Evolutionary conservation across 1,140 invertebrate genomes (phyloP).

Genomic region (Tetraneura akinire): DNA sequence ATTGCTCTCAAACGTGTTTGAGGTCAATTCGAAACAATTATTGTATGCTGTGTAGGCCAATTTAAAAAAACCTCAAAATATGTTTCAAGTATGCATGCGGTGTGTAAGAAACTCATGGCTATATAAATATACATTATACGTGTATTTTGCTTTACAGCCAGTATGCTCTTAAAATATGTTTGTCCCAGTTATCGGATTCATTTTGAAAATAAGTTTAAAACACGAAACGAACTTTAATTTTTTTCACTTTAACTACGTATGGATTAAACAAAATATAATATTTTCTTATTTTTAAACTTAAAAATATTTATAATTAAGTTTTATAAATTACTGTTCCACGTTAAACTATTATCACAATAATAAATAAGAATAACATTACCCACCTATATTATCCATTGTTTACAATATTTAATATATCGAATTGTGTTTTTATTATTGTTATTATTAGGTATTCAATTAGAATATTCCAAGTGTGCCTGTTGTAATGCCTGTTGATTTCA

Average conservation of each 20-base stretch:
- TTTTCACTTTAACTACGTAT: not conserved
- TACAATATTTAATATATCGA: no score
- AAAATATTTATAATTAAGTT: no score
- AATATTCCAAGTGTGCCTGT: no score
- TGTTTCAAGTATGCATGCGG: slow-evolving; percentile 6
- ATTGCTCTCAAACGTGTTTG: not conserved
- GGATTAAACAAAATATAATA: not conserved
- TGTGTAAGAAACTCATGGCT: slow-evolving; percentile 21
- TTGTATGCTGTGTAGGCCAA: slow-evolving; percentile 28
- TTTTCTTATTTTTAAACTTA: no score
- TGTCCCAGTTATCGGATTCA: no score
- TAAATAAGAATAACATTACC: not conserved
- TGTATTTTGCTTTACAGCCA: not conserved
- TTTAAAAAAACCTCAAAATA: not conserved
- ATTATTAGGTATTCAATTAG: not conserved
- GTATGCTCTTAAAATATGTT: no score
- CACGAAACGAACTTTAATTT: no score
- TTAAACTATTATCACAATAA: not conserved
- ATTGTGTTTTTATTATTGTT: not conserved
- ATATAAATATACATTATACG: not conserved
- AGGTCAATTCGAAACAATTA: slow-evolving; percentile 18
- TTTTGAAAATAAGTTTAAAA: not conserved
- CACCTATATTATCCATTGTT: not conserved
- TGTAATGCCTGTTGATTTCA: not conserved
- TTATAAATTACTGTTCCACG: not conserved